Evolutionary conservation across 2,797 vertebrate species (phyloP).

Genomic region (Gymnodraco acuticeps): DNA sequence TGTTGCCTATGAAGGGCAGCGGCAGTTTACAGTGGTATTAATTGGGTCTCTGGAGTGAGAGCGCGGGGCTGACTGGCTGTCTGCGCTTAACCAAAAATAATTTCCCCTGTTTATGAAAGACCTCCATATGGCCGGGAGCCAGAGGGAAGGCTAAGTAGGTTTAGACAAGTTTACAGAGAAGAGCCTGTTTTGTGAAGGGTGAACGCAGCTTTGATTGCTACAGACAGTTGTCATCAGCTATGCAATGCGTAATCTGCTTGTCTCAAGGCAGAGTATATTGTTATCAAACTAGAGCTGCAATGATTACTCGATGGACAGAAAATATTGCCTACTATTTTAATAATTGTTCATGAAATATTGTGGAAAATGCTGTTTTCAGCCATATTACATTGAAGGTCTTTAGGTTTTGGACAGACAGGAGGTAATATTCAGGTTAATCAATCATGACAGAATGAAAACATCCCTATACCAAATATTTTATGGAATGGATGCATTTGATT

Average conservation of each 20-base stretch:
- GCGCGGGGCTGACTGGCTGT: slow-evolving; percentile 64
- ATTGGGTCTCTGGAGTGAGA: slow-evolving; percentile 83
- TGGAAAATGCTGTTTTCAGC: too few species aligned
- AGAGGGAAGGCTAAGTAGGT: slow-evolving; percentile 40
- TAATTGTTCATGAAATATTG: too few species aligned
- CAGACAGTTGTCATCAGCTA: neutral
- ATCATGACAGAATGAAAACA: too few species aligned
- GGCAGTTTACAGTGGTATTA: slow-evolving; percentile 75
- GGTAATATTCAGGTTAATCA: too few species aligned
- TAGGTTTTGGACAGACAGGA: too few species aligned
- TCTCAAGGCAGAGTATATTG: neutral
- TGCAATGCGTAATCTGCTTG: neutral
- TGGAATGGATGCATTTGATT: slow-evolving; percentile 20
- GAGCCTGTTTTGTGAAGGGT: slow-evolving; percentile 22
- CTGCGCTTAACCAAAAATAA: slow-evolving; percentile 71
- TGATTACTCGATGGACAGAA: too few species aligned
- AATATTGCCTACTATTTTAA: too few species aligned
- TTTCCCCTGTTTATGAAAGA: slow-evolving; percentile 64
- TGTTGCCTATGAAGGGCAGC: slow-evolving; percentile 67
- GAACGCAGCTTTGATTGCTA: slow-evolving; percentile 10
- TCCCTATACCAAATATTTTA: neutral
- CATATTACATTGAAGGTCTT: too few species aligned
- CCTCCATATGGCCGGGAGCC: slow-evolving; percentile 40
- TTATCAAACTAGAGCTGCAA: neutral
- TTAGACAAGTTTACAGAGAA: slow-evolving; percentile 19